These are phyloP conservation scores for Callochromis pleurospilus DNA, from an alignment of 2,113 vertebrate species.

Conservation along the genomic window DNA sequence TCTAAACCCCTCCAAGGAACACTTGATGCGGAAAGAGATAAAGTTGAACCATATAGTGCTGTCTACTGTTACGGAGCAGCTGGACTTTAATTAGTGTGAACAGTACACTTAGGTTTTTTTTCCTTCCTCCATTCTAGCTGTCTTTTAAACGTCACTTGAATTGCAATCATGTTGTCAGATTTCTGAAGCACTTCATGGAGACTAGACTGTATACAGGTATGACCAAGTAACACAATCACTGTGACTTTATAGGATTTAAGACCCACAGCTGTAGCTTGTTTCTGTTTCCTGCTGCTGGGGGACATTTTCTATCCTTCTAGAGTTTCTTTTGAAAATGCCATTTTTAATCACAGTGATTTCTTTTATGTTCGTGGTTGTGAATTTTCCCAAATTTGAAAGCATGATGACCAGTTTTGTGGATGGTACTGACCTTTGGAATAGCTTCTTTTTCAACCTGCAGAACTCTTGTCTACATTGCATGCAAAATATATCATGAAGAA, in stretches of 20 bases:
- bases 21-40: conserved; percentile 7
- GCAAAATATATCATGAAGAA: neutral
- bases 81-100: conserved; percentile 22
- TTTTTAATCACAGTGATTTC: neutral
- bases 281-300: neutral
- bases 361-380: neutral
- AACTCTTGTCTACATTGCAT: neutral
- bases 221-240: neutral
- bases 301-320: neutral
- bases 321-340: neutral
- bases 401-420: neutral
- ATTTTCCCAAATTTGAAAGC: neutral
- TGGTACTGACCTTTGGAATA: neutral
- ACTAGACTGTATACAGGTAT: neutral
- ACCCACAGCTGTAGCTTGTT: neutral
- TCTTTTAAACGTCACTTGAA: neutral
- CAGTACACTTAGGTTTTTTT: neutral
- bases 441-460: neutral
- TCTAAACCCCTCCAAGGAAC: neutral
- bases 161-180: neutral
- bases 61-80: neutral
- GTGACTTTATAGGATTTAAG: neutral
- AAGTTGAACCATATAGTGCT: neutral
- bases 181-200: neutral
- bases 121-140: neutral